A percentile compares a stretch with the other conserved stretches of the same genome.
Conservation (phyloP, 1,140 invertebrate genomes). For the Mercenaria mercenaria region DNA sequence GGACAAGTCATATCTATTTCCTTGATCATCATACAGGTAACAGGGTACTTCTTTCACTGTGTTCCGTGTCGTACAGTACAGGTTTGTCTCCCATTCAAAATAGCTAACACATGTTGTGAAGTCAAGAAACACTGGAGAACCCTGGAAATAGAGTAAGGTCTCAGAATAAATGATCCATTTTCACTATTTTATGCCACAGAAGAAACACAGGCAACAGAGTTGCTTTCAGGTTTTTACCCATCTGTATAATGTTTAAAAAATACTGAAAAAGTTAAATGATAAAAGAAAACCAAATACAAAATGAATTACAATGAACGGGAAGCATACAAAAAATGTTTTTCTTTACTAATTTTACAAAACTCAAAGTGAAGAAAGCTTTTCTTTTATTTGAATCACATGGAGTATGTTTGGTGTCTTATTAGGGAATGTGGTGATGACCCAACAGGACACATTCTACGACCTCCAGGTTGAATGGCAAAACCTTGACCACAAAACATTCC, state of each 20-base stretch:
- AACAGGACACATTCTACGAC: no score
- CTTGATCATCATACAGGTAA: slow-evolving; percentile 74
- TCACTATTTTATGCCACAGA: neutral
- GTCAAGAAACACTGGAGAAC: slow-evolving; percentile 77
- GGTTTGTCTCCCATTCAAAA: slow-evolving; percentile 81
- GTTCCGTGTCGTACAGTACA: slow-evolving; percentile 72
- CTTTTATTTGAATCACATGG: neutral
- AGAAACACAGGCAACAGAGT: neutral
- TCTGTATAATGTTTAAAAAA: no score
- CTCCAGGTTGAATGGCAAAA: no score
- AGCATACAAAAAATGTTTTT: neutral
- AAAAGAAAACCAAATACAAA: no score
- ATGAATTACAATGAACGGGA: neutral
- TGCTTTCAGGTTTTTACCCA: neutral
- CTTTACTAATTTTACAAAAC: neutral
- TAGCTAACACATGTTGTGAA: slow-evolving; percentile 74
- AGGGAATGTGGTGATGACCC: no score
- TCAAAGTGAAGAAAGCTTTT: neutral
- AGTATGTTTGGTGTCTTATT: neutral
- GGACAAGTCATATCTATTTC: slow-evolving; percentile 77
- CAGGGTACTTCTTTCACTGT: slow-evolving; percentile 79
- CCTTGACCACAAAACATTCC: no score
- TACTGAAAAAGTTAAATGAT: no score
- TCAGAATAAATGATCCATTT: neutral
- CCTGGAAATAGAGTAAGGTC: slow-evolving; percentile 74